phyloP scores from a whole-genome alignment of 1,140 invertebrate genomes.

The Geopemphigus sp. region DNA sequence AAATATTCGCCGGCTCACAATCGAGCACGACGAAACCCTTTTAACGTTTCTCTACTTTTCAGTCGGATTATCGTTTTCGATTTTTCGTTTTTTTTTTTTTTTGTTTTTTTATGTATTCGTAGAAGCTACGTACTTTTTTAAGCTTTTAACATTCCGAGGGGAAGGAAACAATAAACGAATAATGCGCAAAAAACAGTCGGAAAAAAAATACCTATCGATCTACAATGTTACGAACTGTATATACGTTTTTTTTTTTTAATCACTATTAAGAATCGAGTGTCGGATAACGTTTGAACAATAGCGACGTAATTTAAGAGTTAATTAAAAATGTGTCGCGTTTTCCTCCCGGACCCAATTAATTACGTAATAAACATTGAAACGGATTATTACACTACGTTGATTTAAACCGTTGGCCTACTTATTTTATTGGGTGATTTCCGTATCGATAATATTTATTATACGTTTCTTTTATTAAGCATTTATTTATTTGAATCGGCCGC shows the following conservation, averaged over 20 bases:
- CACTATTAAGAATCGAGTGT: background rate
- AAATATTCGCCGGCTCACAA: background rate
- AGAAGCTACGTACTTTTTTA: background rate
- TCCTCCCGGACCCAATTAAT: background rate
- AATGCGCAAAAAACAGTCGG: background rate
- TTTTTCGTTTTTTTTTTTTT: background rate
- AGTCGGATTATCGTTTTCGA: background rate
- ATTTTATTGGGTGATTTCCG: too few relatives aligned
- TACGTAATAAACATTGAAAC: background rate
- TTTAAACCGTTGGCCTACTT: background rate
- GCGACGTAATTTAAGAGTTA: background rate
- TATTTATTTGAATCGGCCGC: too few relatives aligned
- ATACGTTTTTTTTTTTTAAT: background rate
- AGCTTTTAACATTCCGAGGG: background rate
- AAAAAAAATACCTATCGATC: background rate
- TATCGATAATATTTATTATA: too few relatives aligned
- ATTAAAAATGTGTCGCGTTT: background rate
- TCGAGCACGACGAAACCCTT: background rate
- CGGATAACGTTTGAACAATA: background rate
- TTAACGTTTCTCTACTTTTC: background rate
- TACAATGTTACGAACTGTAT: background rate
- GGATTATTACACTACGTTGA: background rate
- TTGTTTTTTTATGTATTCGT: background rate
- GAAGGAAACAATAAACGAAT: background rate
- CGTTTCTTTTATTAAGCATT: too few relatives aligned